Evolutionary conservation across 1,140 invertebrate species (phyloP), one percentile per base, ranked within the genome.

Genomic region (Drosophila quadrilineata): DNA sequence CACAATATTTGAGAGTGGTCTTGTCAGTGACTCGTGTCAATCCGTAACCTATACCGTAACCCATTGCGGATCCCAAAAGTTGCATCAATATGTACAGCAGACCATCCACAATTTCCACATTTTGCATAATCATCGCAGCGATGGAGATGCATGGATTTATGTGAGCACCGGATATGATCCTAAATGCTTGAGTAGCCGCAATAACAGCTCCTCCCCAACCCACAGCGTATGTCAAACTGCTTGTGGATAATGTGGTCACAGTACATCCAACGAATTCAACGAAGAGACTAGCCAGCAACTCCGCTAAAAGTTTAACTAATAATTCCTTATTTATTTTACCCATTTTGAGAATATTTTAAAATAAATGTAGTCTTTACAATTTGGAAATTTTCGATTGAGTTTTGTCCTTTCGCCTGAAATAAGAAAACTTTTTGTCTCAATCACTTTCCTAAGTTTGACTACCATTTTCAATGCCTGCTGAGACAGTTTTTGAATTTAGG

Each of bases 81-180:
- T 69, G 66, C 28, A 50, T 29, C 0, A 52, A 0, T 19, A 69
- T 57, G 14, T 56, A 69, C 1, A 69, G 1, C 0, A 64, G 0
- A 0, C 66, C 59, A 17, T 56, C 36, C 0, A 43, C 0, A 1
- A 35, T 0, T 0, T 33, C 6, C 1, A 69, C 16, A 9, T 49
- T 41, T 6, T 57, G 3, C 9, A 69, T 1, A 2, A 69, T 57
- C 29, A 69, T 64, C 2, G 59, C 28, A 0, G 66, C 66, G 2
- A 69, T 9, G 0, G 66, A 43, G 2, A 69, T 45, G 17, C 45
- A 50, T 0, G 66, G 66, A 48, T 56, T 69, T 0, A 69, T 26
- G 6, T 69, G 66, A 0, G 66, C 66, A 8, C 66, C 66, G 1
- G 66, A 65, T 0, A 69, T 4, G 1, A 57, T 36, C 3, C 50